phyloP scores from a whole-genome alignment of 2,888 invertebrate genomes.

The Caenorhabditis zanzibari region DNA sequence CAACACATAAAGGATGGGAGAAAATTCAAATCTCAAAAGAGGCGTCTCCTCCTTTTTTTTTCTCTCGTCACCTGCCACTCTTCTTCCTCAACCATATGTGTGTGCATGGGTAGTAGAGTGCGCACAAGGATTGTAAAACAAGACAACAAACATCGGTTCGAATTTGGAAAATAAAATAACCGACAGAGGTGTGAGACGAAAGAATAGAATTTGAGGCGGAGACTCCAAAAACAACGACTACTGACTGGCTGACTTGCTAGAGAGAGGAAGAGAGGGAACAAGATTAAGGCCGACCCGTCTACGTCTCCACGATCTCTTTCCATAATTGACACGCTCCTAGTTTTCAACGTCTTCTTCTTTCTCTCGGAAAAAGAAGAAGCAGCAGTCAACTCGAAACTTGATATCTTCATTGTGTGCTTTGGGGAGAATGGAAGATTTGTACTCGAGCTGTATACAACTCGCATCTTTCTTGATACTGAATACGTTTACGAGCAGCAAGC shows the following conservation, averaged over 20 bases:
- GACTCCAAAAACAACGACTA: slow-evolving; percentile 26
- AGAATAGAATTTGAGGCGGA: slow-evolving; percentile 4
- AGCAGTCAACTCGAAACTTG: slow-evolving; percentile 57
- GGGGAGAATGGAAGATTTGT: slow-evolving; percentile 26
- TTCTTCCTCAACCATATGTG: slow-evolving; percentile 39
- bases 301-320: slow-evolving; percentile 38
- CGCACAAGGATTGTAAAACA: slow-evolving; percentile 52
- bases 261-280: slow-evolving; percentile 16
- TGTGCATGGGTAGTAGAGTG: slow-evolving; percentile 21
- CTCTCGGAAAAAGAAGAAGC: slow-evolving; percentile 20
- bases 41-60: slow-evolving; percentile 20
- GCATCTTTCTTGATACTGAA: slow-evolving; percentile 10
- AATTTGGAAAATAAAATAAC: slow-evolving; percentile 56
- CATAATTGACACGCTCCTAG: slow-evolving; percentile 54
- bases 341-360: slow-evolving; percentile 47
- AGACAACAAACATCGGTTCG: slow-evolving; percentile 55
- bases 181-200: slow-evolving; percentile 20
- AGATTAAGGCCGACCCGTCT: slow-evolving; percentile 35
- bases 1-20: background rate
- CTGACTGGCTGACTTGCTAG: slow-evolving; percentile 1
- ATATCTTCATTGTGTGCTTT: slow-evolving; percentile 55
- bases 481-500: background rate
- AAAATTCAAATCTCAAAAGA: slow-evolving; percentile 51
- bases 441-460: slow-evolving; percentile 15
- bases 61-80: slow-evolving; percentile 46